Percentiles rank a stretch among this genome's conserved stretches.
These are phyloP conservation scores for Morone saxatilis DNA, from an alignment of 2,113 vertebrate species.

Conservation along the genomic window DNA sequence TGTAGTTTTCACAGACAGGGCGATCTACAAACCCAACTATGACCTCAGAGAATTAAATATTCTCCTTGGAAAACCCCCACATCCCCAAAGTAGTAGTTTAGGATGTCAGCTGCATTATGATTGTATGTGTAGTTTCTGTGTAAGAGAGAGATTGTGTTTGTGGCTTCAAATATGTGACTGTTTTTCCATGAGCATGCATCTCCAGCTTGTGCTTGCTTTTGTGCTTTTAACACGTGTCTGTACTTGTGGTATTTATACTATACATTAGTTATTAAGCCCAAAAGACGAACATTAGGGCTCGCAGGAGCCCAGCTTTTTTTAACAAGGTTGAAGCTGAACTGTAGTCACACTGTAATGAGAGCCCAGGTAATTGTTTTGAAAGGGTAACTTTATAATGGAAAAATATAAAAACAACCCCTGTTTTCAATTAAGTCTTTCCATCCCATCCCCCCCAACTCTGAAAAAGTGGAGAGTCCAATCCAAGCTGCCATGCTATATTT, in stretches of 20 bases:
- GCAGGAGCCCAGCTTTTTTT: conserved; percentile 43
- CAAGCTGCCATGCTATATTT: conserved; percentile 69
- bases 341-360: conserved; percentile 65
- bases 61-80: conserved; percentile 73
- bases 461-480: conserved; percentile 46
- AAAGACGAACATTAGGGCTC: conserved; percentile 30
- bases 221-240: conserved; percentile 35
- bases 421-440: conserved; percentile 78
- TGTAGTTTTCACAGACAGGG: conserved; percentile 58
- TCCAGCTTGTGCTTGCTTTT: conserved; percentile 2
- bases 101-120: conserved; percentile 52
- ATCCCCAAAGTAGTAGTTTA: conserved; percentile 55
- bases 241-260: conserved; percentile 34
- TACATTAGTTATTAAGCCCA: conserved; percentile 53
- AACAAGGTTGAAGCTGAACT: conserved; percentile 57
- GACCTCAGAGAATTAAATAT: conserved; percentile 74
- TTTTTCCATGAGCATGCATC: conserved; percentile 55
- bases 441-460: conserved; percentile 68
- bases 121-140: conserved; percentile 33
- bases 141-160: conserved; percentile 31
- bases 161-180: conserved; percentile 29
- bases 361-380: conserved; percentile 78
- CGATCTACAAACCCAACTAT: conserved; percentile 71
- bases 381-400: conserved; percentile 81
- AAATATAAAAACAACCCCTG: conserved; percentile 82